Percentiles rank a stretch among this genome's conserved stretches.
Evolutionary conservation across 2,113 vertebrate genomes (phyloP).

Genomic region (Lipophrys pholis): DNA sequence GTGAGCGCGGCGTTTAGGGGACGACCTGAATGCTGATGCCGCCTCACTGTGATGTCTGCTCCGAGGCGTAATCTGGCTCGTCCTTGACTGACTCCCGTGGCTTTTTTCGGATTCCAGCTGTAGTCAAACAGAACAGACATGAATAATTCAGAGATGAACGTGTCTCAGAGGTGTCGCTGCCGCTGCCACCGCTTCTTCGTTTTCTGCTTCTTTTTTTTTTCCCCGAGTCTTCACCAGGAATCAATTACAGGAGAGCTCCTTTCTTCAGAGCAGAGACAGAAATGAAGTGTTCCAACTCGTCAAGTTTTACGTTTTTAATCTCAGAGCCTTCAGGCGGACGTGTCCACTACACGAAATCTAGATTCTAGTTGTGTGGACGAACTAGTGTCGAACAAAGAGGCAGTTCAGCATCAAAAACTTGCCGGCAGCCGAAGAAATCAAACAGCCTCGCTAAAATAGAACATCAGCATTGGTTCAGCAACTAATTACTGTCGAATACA

Average conservation of each 20-base stretch:
- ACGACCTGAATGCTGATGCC: slow-evolving; percentile 24
- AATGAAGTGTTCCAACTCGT: slow-evolving; percentile 29
- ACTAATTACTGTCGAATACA: too few relatives aligned
- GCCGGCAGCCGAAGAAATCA: neutral
- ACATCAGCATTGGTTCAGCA: too few relatives aligned
- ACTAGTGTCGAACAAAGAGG: neutral
- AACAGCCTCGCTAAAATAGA: neutral
- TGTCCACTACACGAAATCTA: neutral
- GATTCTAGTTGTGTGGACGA: neutral
- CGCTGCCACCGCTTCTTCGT: neutral
- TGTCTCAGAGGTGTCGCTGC: slow-evolving; percentile 27
- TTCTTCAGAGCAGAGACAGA: slow-evolving; percentile 26
- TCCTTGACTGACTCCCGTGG: slow-evolving; percentile 54
- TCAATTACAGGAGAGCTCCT: slow-evolving; percentile 43
- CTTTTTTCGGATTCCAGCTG: slow-evolving; percentile 58
- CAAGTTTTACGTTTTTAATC: slow-evolving; percentile 35
- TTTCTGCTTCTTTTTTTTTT: too few relatives aligned
- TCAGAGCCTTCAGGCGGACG: slow-evolving; percentile 10
- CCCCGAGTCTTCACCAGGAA: slow-evolving; percentile 32
- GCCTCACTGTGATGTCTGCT: slow-evolving; percentile 29
- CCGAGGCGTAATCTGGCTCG: slow-evolving; percentile 25
- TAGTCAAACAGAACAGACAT: slow-evolving; percentile 50
- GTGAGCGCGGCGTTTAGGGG: slow-evolving; percentile 32
- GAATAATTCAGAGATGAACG: slow-evolving; percentile 61
- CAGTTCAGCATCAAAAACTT: neutral